Conservation (phyloP, 2,797 vertebrate species). For the Anguilla megastoma region DNA sequence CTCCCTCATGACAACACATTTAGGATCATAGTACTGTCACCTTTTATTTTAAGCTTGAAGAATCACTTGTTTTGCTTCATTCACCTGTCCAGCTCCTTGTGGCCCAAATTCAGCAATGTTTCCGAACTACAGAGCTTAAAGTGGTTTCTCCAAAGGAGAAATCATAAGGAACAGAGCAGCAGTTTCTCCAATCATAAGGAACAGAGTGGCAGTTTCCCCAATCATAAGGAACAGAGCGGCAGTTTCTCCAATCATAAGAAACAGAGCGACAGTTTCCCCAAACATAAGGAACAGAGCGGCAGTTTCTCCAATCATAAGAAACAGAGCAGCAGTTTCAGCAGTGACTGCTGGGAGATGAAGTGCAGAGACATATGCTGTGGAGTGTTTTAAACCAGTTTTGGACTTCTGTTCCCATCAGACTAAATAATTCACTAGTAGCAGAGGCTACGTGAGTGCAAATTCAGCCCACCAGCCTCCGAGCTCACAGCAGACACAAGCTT, state of each 20-base stretch:
- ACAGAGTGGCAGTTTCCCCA: not conserved
- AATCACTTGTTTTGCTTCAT: not conserved
- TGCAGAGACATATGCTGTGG: not conserved
- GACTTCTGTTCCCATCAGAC: not conserved
- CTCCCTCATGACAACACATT: not conserved
- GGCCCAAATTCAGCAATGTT: not conserved
- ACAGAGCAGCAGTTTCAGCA: not conserved
- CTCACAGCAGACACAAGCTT: not conserved
- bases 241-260: no score
- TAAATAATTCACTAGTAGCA: not conserved
- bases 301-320: not conserved
- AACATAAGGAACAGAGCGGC: no score
- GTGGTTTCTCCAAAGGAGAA: not conserved
- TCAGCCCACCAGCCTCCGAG: not conserved
- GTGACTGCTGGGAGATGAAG: conserved; percentile 1
- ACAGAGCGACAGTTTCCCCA: no score
- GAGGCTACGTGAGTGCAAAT: not conserved
- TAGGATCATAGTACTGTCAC: not conserved
- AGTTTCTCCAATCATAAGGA: not conserved
- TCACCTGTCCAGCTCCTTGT: not conserved
- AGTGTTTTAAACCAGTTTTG: not conserved
- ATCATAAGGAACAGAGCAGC: no score
- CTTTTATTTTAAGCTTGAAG: not conserved
- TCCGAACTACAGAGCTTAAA: not conserved
- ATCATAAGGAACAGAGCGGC: no score